Base-by-base conservation (phyloP, 1,140 invertebrate species). In the Cheumatopsyche charites region DNA sequence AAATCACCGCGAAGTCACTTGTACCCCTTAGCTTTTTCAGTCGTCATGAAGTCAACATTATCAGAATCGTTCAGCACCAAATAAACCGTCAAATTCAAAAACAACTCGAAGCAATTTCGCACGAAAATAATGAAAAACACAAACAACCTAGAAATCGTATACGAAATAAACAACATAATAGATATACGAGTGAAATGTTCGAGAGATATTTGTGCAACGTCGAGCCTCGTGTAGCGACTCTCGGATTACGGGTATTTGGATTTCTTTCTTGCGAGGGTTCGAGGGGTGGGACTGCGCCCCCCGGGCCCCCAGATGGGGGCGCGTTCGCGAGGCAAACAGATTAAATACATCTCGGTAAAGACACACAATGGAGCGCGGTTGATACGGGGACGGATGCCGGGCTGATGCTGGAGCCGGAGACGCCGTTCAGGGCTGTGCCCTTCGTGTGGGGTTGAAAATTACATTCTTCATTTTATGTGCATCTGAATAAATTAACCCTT, bases 261-360 rank as follows among this genome's bases (percentile, higher is more conserved):
- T 63, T 71, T 63, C 69, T 71, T 71, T 71, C 63, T 55, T 47
- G 55, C 36, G 66, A 68, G 47, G 47, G 66, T 36, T 25, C 13
- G 29, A 36, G 55, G 2, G 55, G 55, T 7, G 47, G 47, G 47
- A 15, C 4, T 15, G 47, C n/a, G 7, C n/a, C 29, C 19, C 62
- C 23, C n/a, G 47, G 7, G 47, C 29, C 19, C 62, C 23, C n/a
- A n/a, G 15, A 13, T 13, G 29, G 21, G 17, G 29, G 45, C 45
- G 19, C 29, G 41, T 70, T 70, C 36, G 36, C 66, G 69, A 66
- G 47, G 71, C 74, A 75, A 75, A 75, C 74, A 75, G 74, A 75
- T 75, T 75, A 75, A 75, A 75, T 75, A 75, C 74, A 75, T 75
- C 71, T 71, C 74, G 65, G 47, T 68, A 68, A 68, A 68, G 66